Evolutionary conservation across 92 coral and sea anemone species (phyloP), one percentile per base, ranked within the genome.

Genomic region (Zoanthus solanderi): DNA sequence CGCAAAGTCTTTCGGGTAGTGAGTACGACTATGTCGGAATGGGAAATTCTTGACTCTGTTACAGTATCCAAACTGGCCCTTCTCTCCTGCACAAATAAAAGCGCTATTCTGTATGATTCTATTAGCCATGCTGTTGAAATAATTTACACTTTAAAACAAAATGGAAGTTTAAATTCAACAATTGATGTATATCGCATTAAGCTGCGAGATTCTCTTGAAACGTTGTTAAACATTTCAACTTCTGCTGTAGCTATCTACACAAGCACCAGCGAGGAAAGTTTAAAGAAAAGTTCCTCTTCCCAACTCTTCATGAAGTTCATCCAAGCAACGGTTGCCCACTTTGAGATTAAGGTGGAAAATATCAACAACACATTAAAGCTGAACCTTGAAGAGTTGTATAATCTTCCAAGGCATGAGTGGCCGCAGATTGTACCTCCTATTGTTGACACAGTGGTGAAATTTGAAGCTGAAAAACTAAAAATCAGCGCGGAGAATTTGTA

Each of bases 371-470:
- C 95, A 46, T 5, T 89, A 16, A 65, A 68, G 48, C 47, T 90
- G 28, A 84, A 93, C 0, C 18, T 61, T 2, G 83, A 87, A 16
- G 88, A 89, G 23, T 82, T 94, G 46, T 54, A 47, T 74, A 75
- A 83, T 61, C 73, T 90, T 0, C 95, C 96, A n/a, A 84, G 73
- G 71, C 75, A 73, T 67, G 92, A 94, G 83, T 93, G 94, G 89
- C 28, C 71, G 12, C 85, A 73, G 10, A 75, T 84, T 17, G 73
- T 92, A 0, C 52, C 91, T 46, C 74, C 30, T 77, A 72, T 94
- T 29, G 14, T 92, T 67, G 61, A 84, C 17, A 68, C 87, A 30
- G 87, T 84, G 5, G 69, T 94, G 29, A 79, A 77, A 45, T 44
- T 76, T 7, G 86, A 91, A 54, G 92, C 95, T 6, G 29, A 74